Evolutionary conservation across 2,888 invertebrate genomes (phyloP).

Genomic region (Trissolcus japonicus): DNA sequence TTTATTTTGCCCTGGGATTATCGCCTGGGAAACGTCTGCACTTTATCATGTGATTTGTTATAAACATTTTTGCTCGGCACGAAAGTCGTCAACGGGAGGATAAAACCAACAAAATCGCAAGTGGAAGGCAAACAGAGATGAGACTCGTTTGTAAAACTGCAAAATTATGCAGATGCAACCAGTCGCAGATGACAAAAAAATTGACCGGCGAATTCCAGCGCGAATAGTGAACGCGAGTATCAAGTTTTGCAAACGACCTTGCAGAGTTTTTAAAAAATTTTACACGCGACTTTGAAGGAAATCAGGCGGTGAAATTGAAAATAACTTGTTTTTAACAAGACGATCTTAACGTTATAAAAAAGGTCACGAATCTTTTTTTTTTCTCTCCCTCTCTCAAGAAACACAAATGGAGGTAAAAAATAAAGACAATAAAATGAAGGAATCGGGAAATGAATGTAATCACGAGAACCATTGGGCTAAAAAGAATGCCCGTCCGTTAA

Average conservation of each 20-base stretch:
- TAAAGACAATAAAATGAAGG: neutral
- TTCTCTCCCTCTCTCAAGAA: neutral
- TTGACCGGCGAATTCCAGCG: slow-evolving; percentile 17
- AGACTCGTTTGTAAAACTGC: slow-evolving; percentile 27
- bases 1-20: slow-evolving; percentile 2
- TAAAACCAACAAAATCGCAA: slow-evolving; percentile 24
- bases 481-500: slow-evolving; percentile 27
- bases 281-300: neutral
- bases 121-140: slow-evolving; percentile 7
- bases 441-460: slow-evolving; percentile 17
- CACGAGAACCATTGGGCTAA: slow-evolving; percentile 24
- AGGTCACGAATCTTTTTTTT: too few species aligned
- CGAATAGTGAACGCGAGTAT: slow-evolving; percentile 14
- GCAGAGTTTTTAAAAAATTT: neutral
- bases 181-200: neutral
- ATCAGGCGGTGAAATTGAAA: neutral
- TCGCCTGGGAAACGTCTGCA: slow-evolving; percentile 39
- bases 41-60: slow-evolving; percentile 19
- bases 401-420: neutral
- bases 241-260: too few species aligned
- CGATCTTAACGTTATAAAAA: too few species aligned
- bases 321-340: too few species aligned
- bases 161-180: slow-evolving; percentile 42
- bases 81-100: slow-evolving; percentile 16
- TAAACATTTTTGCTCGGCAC: slow-evolving; percentile 5